Evolutionary conservation across 2,888 invertebrate species (phyloP).

Genomic region (Cryptosula pallasiana): DNA sequence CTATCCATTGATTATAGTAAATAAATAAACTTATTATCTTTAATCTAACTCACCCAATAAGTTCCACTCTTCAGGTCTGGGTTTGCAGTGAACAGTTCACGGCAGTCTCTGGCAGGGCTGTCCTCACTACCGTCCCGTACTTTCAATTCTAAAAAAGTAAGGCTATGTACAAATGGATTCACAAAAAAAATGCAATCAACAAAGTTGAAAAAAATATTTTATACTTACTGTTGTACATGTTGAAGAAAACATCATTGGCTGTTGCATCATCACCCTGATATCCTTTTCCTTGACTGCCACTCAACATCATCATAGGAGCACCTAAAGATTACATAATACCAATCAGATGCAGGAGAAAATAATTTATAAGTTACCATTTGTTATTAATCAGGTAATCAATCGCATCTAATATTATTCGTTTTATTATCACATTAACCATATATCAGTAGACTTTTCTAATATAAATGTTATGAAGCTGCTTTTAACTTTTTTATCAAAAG

Average conservation of each 20-base stretch:
- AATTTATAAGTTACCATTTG: too few species aligned
- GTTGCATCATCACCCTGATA: slow-evolving; percentile 20
- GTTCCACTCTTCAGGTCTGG: slow-evolving; percentile 5
- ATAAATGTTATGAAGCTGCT: too few species aligned
- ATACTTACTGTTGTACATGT: slow-evolving; percentile 13
- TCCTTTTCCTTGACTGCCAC: neutral
- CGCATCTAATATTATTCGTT: too few species aligned
- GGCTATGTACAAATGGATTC: too few species aligned
- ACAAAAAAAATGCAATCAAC: too few species aligned
- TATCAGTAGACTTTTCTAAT: too few species aligned
- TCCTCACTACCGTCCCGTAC: slow-evolving; percentile 2
- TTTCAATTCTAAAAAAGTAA: neutral
- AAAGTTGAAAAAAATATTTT: neutral
- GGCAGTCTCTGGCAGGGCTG: slow-evolving; percentile 17
- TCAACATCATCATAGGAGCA: neutral
- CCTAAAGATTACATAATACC: neutral
- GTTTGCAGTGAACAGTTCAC: slow-evolving; percentile 18
- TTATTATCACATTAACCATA: too few species aligned
- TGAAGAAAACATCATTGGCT: neutral
- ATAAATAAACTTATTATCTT: too few species aligned
- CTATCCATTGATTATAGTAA: too few species aligned
- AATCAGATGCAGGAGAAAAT: neutral
- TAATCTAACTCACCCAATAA: slow-evolving; percentile 21
- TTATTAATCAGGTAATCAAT: too few species aligned
- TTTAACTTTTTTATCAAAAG: too few species aligned